phyloP scores from a whole-genome alignment of 2,888 invertebrate species.

The Luffia ferchaultella region DNA sequence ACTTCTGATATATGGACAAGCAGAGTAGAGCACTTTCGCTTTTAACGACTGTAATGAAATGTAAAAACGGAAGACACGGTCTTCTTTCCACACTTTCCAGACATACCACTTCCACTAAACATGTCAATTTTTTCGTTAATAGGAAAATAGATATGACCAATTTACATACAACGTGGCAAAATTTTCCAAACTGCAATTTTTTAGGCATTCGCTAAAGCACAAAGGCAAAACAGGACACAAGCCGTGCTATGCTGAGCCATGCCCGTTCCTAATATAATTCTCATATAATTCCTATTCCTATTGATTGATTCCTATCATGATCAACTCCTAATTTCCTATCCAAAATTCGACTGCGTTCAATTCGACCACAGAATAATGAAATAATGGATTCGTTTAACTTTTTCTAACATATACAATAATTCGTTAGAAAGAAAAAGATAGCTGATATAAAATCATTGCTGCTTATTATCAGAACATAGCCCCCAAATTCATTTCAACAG shows the following conservation, averaged over 20 bases:
- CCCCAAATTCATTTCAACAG: no score
- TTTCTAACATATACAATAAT: no score
- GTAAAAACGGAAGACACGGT: constrained; percentile 5
- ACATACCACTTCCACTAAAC: constrained; percentile 1
- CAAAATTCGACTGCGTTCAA: no score
- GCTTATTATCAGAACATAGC: no score
- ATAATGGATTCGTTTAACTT: no score
- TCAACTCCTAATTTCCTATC: no score
- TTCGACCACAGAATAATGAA: no score
- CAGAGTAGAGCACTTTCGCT: no score
- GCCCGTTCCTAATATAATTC: background rate
- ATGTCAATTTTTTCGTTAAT: background rate
- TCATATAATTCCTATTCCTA: constrained; percentile 18
- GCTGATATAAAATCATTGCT: no score
- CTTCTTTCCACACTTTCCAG: background rate
- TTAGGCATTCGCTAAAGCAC: constrained; percentile 4
- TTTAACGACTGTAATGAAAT: background rate
- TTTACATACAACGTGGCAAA: background rate
- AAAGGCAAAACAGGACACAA: constrained; percentile 1
- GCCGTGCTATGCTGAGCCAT: constrained; percentile 1
- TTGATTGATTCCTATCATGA: constrained; percentile 26
- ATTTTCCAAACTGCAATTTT: constrained; percentile 2
- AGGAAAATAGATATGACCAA: constrained; percentile 5
- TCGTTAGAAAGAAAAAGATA: no score
- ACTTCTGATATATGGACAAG: no score